Conservation (phyloP, 2,888 invertebrate genomes). For the Busseola fusca region DNA sequence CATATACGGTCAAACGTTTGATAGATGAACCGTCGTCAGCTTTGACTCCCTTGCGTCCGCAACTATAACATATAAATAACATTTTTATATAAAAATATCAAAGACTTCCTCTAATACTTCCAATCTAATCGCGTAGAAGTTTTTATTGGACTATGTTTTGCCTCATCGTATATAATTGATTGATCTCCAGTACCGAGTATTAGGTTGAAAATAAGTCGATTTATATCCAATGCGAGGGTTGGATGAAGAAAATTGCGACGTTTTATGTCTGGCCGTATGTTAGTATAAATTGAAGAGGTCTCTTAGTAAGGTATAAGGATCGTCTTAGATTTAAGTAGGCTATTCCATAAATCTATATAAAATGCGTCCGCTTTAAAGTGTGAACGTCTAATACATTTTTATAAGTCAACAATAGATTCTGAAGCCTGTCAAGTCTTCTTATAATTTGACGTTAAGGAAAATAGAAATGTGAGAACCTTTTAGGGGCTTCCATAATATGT, state of each 20-base stretch:
- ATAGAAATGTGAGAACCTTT: constrained; percentile 16
- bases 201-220: constrained; percentile 60
- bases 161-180: constrained; percentile 58
- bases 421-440: constrained; percentile 9
- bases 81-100: constrained; percentile 58
- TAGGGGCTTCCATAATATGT: not conserved
- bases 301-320: constrained; percentile 54
- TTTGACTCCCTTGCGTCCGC: constrained; percentile 60
- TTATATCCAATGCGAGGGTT: constrained; percentile 56
- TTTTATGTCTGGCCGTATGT: constrained; percentile 54
- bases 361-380: constrained; percentile 45
- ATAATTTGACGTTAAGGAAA: constrained; percentile 24
- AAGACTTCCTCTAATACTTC: constrained; percentile 50
- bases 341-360: constrained; percentile 56
- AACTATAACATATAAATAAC: constrained; percentile 64
- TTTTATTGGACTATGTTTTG: constrained; percentile 56
- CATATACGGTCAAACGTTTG: constrained; percentile 75
- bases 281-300: constrained; percentile 50
- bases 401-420: constrained; percentile 49
- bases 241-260: constrained; percentile 48
- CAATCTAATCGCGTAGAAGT: constrained; percentile 55
- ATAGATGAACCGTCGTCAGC: constrained; percentile 68
- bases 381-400: constrained; percentile 54
- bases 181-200: constrained; percentile 50
- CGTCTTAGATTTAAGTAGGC: constrained; percentile 51